Percentiles rank a stretch among this genome's conserved stretches.
Evolutionary conservation across 2,888 invertebrate species (phyloP).

Genomic region (Deilephila porcellus): DNA sequence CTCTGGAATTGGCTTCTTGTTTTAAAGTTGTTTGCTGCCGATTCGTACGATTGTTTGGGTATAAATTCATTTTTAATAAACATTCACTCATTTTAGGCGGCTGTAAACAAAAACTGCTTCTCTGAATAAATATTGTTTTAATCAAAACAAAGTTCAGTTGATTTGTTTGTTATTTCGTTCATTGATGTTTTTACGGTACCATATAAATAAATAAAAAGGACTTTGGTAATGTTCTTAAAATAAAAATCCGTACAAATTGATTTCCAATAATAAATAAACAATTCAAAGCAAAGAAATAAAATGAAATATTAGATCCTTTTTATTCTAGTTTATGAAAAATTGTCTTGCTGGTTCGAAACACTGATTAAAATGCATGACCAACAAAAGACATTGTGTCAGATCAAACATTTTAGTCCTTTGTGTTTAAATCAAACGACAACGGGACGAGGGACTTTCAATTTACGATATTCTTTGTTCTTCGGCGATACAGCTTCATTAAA

Average conservation of each 20-base stretch:
- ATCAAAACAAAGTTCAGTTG: too few species aligned
- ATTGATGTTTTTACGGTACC: too few species aligned
- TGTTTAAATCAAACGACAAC: conserved; percentile 67
- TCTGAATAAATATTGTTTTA: too few species aligned
- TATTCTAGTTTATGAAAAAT: conserved; percentile 44
- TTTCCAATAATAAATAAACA: too few species aligned
- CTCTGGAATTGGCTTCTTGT: conserved; percentile 43
- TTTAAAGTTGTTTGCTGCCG: conserved; percentile 43
- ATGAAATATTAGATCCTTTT: conserved; percentile 37
- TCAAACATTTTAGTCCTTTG: conserved; percentile 71
- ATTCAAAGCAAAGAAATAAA: not conserved
- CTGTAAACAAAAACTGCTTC: not conserved
- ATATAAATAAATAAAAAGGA: too few species aligned
- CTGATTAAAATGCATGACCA: conserved; percentile 72
- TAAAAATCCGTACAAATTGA: too few species aligned
- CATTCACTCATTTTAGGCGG: not conserved
- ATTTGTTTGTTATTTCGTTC: too few species aligned
- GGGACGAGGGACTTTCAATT: conserved; percentile 60
- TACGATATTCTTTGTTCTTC: conserved; percentile 60
- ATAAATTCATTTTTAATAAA: not conserved
- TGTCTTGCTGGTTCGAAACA: conserved; percentile 51
- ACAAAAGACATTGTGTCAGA: conserved; percentile 69
- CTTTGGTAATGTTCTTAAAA: too few species aligned
- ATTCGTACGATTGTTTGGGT: conserved; percentile 30
- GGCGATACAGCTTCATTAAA: conserved; percentile 43